Percentiles rank a stretch among this genome's conserved stretches.
phyloP scores from a whole-genome alignment of 2,113 vertebrate species.

The Pomatorhinus ruficollis region DNA sequence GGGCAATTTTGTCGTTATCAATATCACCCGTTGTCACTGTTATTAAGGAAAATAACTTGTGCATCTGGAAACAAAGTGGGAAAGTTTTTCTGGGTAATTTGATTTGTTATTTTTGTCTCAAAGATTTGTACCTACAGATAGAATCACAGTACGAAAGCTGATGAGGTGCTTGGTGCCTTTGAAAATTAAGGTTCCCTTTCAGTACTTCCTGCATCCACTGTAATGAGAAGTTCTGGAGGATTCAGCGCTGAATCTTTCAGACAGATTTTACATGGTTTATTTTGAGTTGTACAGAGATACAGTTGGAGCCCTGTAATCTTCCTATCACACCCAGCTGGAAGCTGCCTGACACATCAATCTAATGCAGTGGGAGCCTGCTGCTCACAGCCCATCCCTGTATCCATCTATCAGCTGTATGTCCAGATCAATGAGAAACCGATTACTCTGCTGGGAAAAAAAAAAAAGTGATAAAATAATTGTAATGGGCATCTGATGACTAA shows the following conservation, averaged over 20 bases:
- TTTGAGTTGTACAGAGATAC: background rate
- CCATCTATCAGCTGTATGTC: constrained; percentile 2
- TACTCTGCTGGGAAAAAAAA: background rate
- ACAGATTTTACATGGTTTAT: background rate
- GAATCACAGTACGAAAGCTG: background rate
- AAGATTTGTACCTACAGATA: background rate
- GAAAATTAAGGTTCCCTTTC: background rate
- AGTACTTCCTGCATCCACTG: background rate
- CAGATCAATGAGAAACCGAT: constrained; percentile 32
- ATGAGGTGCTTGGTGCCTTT: rapidly evolving
- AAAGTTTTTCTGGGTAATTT: background rate
- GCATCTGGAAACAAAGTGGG: background rate
- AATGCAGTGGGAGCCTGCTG: constrained; percentile 21
- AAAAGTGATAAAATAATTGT: constrained; percentile 33
- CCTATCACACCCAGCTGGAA: constrained; percentile 58
- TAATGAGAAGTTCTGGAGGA: background rate
- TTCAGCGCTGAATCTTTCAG: background rate
- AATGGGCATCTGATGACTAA: constrained; percentile 24
- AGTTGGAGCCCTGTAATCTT: constrained; percentile 52
- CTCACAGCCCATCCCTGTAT: background rate
- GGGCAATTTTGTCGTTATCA: background rate
- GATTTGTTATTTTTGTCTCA: background rate
- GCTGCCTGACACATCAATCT: constrained; percentile 34
- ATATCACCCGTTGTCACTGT: background rate
- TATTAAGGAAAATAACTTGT: background rate